Conservation (phyloP, 2,113 vertebrate genomes). For the Aspiorhynchus laticeps region DNA sequence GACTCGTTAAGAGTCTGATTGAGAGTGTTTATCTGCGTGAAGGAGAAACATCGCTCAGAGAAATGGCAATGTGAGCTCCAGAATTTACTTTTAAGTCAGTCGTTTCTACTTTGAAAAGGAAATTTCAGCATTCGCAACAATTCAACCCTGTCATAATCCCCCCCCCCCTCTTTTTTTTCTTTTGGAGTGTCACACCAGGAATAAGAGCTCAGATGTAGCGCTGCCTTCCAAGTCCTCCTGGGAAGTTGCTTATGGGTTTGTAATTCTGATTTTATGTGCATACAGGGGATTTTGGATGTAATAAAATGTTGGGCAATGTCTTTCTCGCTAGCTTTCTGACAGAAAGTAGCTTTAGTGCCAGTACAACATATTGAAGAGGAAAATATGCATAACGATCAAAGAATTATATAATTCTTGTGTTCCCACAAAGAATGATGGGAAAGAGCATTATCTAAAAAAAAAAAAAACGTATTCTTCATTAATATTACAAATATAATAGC, state of each 20-base stretch:
- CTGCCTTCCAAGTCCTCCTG: slow-evolving; percentile 20
- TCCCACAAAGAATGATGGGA: not conserved
- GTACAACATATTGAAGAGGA: not conserved
- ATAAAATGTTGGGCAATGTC: not conserved
- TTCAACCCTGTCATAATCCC: slow-evolving; percentile 12
- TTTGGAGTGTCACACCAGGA: not conserved
- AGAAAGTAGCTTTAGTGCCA: not conserved
- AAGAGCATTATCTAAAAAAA: too few species aligned
- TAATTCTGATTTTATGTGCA: not conserved
- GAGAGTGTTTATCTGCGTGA: slow-evolving; percentile 19
- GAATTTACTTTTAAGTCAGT: slow-evolving; percentile 27
- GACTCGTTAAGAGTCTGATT: slow-evolving; percentile 45
- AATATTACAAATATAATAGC: too few species aligned
- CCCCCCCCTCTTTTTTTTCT: not conserved
- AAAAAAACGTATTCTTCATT: too few species aligned
- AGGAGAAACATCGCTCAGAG: slow-evolving; percentile 26
- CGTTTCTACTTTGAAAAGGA: slow-evolving; percentile 12
- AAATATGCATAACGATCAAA: not conserved
- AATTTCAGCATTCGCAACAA: slow-evolving; percentile 4
- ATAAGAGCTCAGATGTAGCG: slow-evolving; percentile 17
- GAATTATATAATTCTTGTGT: not conserved
- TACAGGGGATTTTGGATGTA: slow-evolving; percentile 1
- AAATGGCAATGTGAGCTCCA: not conserved
- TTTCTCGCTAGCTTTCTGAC: not conserved
- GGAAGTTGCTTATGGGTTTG: slow-evolving; percentile 1